Percentiles rank a stretch among this genome's conserved stretches.
Conservation (phyloP, 2,888 invertebrate species). For the Troides aeacus region DNA sequence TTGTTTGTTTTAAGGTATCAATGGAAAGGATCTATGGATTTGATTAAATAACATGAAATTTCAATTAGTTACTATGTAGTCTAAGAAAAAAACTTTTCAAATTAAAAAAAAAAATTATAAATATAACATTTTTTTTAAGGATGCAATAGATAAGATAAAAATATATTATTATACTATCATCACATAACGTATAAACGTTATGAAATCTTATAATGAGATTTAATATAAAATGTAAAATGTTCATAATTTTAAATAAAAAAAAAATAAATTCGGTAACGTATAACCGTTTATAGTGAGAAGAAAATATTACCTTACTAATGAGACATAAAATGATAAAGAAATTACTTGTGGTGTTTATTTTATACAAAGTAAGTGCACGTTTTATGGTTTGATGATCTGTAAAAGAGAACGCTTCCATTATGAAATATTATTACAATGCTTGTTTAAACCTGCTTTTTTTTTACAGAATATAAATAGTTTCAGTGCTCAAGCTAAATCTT, state of each 20-base stretch:
- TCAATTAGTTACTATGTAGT: background rate
- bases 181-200: conserved; percentile 2
- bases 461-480: conserved; percentile 12
- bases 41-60: background rate
- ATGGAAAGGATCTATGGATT: background rate
- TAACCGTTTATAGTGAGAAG: background rate
- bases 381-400: background rate
- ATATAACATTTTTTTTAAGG: background rate
- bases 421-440: too few relatives aligned
- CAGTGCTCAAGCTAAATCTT: background rate
- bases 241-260: background rate
- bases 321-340: conserved; percentile 11
- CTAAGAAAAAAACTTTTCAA: background rate
- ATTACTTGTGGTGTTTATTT: conserved; percentile 9
- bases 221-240: conserved; percentile 5
- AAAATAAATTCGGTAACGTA: background rate
- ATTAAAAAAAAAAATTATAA: background rate
- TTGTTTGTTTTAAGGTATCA: background rate
- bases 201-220: conserved; percentile 9
- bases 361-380: conserved; percentile 18
- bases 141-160: conserved; percentile 23
- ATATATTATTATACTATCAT: background rate
- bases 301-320: background rate
- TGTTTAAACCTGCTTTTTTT: background rate
- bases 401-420: background rate